A percentile compares a stretch with the other conserved stretches of the same genome.
phyloP scores from a whole-genome alignment of 2,113 vertebrate genomes.

The Coptodon bakossiorum region DNA sequence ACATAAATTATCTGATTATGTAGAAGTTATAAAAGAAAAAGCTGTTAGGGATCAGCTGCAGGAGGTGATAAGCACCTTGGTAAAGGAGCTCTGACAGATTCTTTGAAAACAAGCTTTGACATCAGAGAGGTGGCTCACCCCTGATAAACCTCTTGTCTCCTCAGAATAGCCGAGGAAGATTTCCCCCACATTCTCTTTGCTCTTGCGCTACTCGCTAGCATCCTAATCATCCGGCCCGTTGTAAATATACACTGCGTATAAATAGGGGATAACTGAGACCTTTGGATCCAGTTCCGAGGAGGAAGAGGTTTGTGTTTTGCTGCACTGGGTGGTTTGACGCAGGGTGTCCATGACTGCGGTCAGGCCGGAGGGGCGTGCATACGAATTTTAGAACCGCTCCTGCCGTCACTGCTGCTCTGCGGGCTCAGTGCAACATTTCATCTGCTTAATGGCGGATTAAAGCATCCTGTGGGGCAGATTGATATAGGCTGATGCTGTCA shows the following conservation, averaged over 20 bases:
- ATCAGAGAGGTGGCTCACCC: slow-evolving; percentile 8
- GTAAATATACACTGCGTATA: slow-evolving; percentile 72
- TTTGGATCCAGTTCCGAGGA: slow-evolving; percentile 59
- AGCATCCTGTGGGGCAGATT: slow-evolving; percentile 37
- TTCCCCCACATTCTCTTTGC: slow-evolving; percentile 47
- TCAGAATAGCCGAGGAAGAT: slow-evolving; percentile 53
- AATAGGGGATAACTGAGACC: slow-evolving; percentile 72
- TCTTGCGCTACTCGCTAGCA: slow-evolving; percentile 49
- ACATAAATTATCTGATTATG: neutral
- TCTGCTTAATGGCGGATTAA: slow-evolving; percentile 56
- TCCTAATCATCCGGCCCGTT: slow-evolving; percentile 57
- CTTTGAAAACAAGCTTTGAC: slow-evolving; percentile 15
- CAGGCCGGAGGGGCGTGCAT: neutral
- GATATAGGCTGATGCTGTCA: slow-evolving; percentile 38
- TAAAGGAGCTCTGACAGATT: neutral
- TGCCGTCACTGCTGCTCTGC: slow-evolving; percentile 24
- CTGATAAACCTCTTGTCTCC: slow-evolving; percentile 38
- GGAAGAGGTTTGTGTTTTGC: slow-evolving; percentile 59
- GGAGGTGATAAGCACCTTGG: neutral
- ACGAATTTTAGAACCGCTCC: slow-evolving; percentile 49
- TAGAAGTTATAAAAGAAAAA: neutral
- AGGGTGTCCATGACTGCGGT: slow-evolving; percentile 59
- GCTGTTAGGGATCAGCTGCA: neutral
- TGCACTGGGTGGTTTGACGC: slow-evolving; percentile 36
- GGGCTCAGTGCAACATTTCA: slow-evolving; percentile 48